Conservation (phyloP, 35 echinoderm and acorn worm species). For the Lytechinus pictus region DNA sequence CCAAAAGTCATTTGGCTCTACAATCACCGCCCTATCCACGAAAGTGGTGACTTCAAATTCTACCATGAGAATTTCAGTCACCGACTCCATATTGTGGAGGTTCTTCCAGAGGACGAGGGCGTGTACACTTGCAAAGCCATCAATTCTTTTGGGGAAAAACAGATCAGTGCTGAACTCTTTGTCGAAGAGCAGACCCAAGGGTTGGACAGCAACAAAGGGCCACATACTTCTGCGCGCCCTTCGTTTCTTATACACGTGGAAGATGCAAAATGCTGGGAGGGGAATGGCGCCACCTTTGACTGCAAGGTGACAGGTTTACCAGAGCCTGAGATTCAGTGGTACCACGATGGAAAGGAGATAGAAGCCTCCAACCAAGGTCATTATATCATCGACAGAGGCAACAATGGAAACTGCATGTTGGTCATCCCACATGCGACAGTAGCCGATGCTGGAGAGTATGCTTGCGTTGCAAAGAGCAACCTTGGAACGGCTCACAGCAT, state of each 20-base stretch:
- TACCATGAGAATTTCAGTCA: conserved; percentile 52
- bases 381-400: conserved; percentile 59
- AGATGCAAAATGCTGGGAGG: conserved; percentile 64
- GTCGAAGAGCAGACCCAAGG: conserved; percentile 60
- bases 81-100: conserved; percentile 70
- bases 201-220: conserved; percentile 31
- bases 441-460: conserved; percentile 65
- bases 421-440: conserved; percentile 59
- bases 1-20: conserved; percentile 70
- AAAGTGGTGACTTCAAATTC: conserved; percentile 64
- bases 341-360: conserved; percentile 65
- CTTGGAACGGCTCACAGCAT: conserved; percentile 68
- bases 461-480: conserved; percentile 61
- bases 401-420: conserved; percentile 65
- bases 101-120: conserved; percentile 75
- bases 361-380: conserved; percentile 33
- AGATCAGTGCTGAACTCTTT: conserved; percentile 67
- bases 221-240: conserved; percentile 38
- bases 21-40: conserved; percentile 64
- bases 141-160: conserved; percentile 60
- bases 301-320: conserved; percentile 88
- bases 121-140: conserved; percentile 73
- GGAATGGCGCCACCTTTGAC: conserved; percentile 65
- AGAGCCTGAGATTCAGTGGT: conserved; percentile 92
- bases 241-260: conserved; percentile 65